Evolutionary conservation across 2,113 vertebrate species (phyloP).

Genomic region (Tragelaphus imberbis): DNA sequence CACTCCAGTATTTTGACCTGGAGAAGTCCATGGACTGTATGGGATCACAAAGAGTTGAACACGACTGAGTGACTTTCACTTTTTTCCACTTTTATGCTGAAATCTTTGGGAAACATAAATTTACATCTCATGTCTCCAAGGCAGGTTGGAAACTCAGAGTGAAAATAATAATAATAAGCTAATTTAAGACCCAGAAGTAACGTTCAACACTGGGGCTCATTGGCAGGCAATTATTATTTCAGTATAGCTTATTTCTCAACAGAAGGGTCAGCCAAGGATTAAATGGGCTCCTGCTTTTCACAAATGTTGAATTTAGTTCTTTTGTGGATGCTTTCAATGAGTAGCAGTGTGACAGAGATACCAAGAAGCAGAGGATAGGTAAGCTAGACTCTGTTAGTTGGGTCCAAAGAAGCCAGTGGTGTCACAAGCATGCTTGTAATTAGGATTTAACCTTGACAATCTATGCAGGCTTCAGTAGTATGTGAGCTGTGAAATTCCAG

Average conservation of each 20-base stretch:
- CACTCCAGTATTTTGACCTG: neutral
- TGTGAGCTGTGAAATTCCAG: no score
- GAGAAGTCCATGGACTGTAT: neutral
- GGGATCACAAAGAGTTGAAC: neutral
- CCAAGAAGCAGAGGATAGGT: neutral
- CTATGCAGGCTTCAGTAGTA: neutral
- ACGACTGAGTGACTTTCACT: neutral
- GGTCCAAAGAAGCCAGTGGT: neutral
- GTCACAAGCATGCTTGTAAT: neutral
- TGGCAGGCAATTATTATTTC: neutral
- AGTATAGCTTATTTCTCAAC: rapidly evolving
- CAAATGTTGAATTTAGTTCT: neutral
- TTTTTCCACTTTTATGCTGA: neutral
- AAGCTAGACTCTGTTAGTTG: neutral
- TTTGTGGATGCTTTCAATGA: neutral
- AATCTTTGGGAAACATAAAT: neutral
- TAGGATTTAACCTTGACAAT: neutral
- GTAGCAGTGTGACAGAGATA: neutral
- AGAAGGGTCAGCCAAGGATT: neutral
- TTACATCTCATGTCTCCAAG: neutral
- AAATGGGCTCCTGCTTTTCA: neutral
- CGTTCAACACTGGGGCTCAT: neutral
- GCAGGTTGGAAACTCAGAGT: neutral
- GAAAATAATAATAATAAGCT: neutral
- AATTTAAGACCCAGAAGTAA: neutral